These are phyloP conservation scores for Trichogramma dendrolimi DNA, from an alignment of 2,888 invertebrate genomes.

Conservation along the genomic window DNA sequence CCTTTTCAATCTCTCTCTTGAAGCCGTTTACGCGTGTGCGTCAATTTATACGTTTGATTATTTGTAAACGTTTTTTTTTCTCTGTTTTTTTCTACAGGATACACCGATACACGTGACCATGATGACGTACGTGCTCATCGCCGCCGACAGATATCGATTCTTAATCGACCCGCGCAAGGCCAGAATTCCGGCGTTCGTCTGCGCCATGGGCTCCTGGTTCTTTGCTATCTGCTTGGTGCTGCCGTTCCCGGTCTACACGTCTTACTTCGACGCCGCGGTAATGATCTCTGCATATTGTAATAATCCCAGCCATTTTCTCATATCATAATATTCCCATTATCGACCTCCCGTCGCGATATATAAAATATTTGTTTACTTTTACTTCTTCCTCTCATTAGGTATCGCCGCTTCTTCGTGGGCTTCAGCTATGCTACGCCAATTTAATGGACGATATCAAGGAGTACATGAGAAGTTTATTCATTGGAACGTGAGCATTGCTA, in stretches of 20 bases:
- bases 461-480: conserved; percentile 62
- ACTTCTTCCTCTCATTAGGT: not conserved
- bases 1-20: too few species aligned
- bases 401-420: conserved; percentile 48
- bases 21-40: too few species aligned
- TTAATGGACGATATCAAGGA: conserved; percentile 65
- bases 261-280: conserved; percentile 67
- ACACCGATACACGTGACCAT: conserved; percentile 68
- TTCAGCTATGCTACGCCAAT: conserved; percentile 64
- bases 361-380: not conserved
- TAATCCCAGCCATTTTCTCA: too few species aligned
- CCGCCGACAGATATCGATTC: conserved; percentile 65
- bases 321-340: too few species aligned
- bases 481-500: conserved; percentile 59
- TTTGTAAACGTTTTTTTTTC: not conserved
- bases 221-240: conserved; percentile 67
- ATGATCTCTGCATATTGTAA: not conserved
- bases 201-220: conserved; percentile 68
- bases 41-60: too few species aligned
- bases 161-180: conserved; percentile 63
- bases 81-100: conserved; percentile 56
- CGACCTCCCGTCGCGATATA: too few species aligned
- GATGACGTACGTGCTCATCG: conserved; percentile 66
- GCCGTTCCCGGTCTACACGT: conserved; percentile 70
- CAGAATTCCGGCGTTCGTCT: conserved; percentile 65